Conservation (phyloP, 1,140 invertebrate genomes). For the Conus ventricosus region DNA sequence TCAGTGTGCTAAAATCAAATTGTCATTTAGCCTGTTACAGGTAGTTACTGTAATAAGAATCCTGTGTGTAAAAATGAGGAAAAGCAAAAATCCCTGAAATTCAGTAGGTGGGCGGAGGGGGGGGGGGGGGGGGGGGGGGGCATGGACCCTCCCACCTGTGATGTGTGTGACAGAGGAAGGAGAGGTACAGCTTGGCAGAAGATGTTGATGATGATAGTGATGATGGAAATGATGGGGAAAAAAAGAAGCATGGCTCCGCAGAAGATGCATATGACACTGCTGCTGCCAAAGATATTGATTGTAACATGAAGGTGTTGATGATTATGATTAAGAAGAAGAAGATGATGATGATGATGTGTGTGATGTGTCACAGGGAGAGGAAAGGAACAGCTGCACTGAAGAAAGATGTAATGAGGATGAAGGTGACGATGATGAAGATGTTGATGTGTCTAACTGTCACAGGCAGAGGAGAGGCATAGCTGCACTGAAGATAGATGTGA, state of each 20-base stretch:
- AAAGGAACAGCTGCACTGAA: not conserved
- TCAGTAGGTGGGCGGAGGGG: too few species aligned
- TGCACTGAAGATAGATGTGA: conserved; percentile 92
- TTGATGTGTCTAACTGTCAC: not conserved
- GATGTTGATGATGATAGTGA: not conserved
- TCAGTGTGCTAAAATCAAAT: too few species aligned
- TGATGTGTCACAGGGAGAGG: not conserved
- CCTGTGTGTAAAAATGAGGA: too few species aligned
- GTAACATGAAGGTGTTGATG: not conserved
- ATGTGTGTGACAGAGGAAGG: not conserved
- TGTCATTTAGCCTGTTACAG: too few species aligned
- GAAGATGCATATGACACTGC: not conserved
- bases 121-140: not conserved
- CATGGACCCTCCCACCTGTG: not conserved
- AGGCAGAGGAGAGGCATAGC: conserved; percentile 95
- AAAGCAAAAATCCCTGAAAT: too few species aligned
- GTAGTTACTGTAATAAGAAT: too few species aligned
- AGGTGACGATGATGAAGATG: not conserved
- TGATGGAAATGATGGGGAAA: not conserved
- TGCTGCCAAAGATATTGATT: not conserved
- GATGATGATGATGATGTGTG: not conserved
- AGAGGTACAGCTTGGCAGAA: not conserved
- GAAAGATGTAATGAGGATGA: not conserved
- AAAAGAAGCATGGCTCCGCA: not conserved
- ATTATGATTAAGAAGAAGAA: not conserved